Evolutionary conservation across 2,113 vertebrate species (phyloP), one percentile per base, ranked within the genome.

Genomic region (Onychostruthus taczanowskii): DNA sequence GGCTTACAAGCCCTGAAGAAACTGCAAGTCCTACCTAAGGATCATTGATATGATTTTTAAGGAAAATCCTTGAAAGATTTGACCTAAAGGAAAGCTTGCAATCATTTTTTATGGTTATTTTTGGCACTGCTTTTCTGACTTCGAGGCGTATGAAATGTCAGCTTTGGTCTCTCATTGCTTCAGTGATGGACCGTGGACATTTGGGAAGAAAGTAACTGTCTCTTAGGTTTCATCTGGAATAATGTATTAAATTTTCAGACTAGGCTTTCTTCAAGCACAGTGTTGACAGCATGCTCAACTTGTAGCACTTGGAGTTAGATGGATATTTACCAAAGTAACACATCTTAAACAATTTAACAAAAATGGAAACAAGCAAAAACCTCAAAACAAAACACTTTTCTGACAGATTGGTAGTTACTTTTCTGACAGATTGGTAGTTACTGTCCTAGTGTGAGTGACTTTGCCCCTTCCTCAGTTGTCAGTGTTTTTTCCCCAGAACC

Each of bases 291-390:
- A n/a, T 3, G n/a, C 39, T 78, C 64, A 39, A 62, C 73, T 78
- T 6, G 11, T 70, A 93, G 78, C 2, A 0, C 66, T 87, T 43
- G 53, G 44, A 84, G 41, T 90, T 82, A 58, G 63, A 86, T 50
- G 85, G 53, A 23, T 91, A 63, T 91, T 89, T 79, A 91, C 93
- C 59, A 77, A 80, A 95, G 62, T 49, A 76, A 80, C 30, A 24
- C 39, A 43, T 80, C 75, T 76, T 94, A 90, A 82, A 86, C 56
- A 67, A 30, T 70, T 77, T 66, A 76, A 74, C 61, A 26, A 59
- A 83, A 89, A 74, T 33, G 13, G 79, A 93, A 81, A 84, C 59
- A 59, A 70, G 52, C 21, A 59, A 88, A 90, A 94, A 23, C 18
- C 58, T 91, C 28, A 3, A 75, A 93, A 63, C 53, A 66, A 79